Percentiles rank a stretch among this genome's conserved stretches.
Conservation (phyloP, 2,113 vertebrate genomes). For the Dicaeum eximium region DNA sequence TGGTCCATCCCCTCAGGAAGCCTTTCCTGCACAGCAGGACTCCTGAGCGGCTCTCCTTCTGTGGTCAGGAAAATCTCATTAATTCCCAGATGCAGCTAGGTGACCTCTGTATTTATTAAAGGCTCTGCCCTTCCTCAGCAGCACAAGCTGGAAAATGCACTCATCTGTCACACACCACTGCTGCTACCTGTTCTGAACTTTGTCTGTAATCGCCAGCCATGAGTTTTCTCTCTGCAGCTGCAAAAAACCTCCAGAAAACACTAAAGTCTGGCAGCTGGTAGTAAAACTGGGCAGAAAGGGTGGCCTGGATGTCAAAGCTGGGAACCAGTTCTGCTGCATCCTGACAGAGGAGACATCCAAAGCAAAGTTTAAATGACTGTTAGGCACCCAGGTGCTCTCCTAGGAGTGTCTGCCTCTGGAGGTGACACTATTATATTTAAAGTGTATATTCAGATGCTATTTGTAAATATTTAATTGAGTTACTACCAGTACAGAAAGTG, state of each 20-base stretch:
- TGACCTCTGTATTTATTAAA: neutral
- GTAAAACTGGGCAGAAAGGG: neutral
- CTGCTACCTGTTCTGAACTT: neutral
- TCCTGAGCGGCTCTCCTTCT: neutral
- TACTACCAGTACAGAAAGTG: neutral
- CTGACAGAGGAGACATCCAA: neutral
- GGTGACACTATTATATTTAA: neutral
- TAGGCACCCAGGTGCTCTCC: rapidly evolving
- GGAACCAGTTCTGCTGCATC: neutral
- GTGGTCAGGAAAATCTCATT: neutral
- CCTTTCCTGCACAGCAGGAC: neutral
- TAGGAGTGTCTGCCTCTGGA: neutral
- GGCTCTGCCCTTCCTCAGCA: neutral
- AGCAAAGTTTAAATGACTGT: neutral
- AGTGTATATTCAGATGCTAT: neutral
- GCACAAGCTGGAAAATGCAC: neutral
- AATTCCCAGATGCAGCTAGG: neutral
- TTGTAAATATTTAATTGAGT: neutral
- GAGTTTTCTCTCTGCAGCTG: neutral
- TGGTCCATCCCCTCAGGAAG: neutral
- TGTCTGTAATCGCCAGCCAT: neutral
- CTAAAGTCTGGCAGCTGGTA: neutral
- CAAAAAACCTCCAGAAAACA: neutral
- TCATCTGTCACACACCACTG: too few relatives aligned
- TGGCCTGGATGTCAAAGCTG: neutral